These are phyloP conservation scores for Tragelaphus buxtoni DNA, from an alignment of 2,113 vertebrate species.

Conservation along the genomic window DNA sequence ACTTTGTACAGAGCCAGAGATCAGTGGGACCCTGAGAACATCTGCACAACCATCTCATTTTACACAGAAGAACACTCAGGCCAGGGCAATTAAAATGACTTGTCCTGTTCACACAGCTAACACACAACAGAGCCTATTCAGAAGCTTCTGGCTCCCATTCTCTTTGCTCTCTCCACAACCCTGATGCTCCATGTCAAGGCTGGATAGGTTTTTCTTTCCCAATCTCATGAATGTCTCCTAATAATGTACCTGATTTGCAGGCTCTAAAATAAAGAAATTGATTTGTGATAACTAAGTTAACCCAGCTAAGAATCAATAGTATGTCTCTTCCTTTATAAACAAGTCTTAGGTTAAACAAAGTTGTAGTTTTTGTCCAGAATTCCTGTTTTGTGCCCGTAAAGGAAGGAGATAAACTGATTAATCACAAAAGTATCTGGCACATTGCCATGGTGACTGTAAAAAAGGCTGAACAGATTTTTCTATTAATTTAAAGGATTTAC, in stretches of 20 bases:
- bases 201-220: not conserved
- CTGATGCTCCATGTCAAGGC: not conserved
- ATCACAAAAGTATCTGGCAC: not conserved
- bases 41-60: not conserved
- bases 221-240: not conserved
- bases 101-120: not conserved
- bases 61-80: not conserved
- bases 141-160: not conserved
- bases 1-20: not conserved
- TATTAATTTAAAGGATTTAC: not conserved
- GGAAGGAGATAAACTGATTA: not conserved
- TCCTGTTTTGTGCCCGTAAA: not conserved
- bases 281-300: not conserved
- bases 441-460: not conserved
- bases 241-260: not conserved
- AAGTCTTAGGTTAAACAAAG: not conserved
- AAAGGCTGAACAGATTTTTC: not conserved
- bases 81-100: not conserved
- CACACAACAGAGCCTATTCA: not conserved
- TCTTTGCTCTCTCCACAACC: no score
- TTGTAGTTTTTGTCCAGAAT: not conserved
- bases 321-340: not conserved
- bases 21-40: accelerated
- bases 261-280: not conserved
- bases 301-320: not conserved